Conservation (phyloP, 2,797 vertebrate species). For the Discoglossus pictus region DNA sequence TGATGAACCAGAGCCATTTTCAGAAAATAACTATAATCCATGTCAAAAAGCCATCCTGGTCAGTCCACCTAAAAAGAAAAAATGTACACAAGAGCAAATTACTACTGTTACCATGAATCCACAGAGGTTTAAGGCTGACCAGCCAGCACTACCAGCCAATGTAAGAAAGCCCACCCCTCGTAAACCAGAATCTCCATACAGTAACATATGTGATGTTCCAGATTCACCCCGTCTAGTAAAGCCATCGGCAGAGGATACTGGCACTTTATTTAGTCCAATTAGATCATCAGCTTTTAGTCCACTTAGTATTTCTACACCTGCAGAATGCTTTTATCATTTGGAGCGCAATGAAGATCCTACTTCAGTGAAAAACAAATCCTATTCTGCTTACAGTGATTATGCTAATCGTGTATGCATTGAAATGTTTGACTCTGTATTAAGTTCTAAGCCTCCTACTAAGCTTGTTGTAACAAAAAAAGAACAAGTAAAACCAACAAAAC, state of each 20-base stretch:
- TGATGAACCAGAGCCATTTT: constrained; percentile 84
- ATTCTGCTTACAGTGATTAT: constrained; percentile 85
- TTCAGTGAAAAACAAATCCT: constrained; percentile 53
- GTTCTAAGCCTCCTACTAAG: constrained; percentile 46
- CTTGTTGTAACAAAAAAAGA: constrained; percentile 38
- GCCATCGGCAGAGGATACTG: constrained; percentile 81
- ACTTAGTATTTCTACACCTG: constrained; percentile 73
- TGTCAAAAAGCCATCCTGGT: constrained; percentile 60
- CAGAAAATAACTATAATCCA: constrained; percentile 66
- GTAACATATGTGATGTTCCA: constrained; percentile 75
- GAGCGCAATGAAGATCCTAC: constrained; percentile 68
- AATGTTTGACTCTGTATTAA: constrained; percentile 86
- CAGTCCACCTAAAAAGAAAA: constrained; percentile 69
- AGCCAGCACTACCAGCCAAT: constrained; percentile 86
- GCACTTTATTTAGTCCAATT: constrained; percentile 89
- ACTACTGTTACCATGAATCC: constrained; percentile 84
- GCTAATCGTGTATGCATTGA: constrained; percentile 87
- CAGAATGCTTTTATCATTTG: constrained; percentile 83
- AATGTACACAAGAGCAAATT: constrained; percentile 62
- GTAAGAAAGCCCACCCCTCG: constrained; percentile 94
- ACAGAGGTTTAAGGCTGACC: constrained; percentile 91
- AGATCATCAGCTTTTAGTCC: constrained; percentile 94
- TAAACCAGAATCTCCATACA: constrained; percentile 88
- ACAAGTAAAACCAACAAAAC: constrained; percentile 54
- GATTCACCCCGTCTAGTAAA: constrained; percentile 85